Base-by-base conservation (phyloP, 2,888 invertebrate species). In the Dryobotodes eremita region DNA sequence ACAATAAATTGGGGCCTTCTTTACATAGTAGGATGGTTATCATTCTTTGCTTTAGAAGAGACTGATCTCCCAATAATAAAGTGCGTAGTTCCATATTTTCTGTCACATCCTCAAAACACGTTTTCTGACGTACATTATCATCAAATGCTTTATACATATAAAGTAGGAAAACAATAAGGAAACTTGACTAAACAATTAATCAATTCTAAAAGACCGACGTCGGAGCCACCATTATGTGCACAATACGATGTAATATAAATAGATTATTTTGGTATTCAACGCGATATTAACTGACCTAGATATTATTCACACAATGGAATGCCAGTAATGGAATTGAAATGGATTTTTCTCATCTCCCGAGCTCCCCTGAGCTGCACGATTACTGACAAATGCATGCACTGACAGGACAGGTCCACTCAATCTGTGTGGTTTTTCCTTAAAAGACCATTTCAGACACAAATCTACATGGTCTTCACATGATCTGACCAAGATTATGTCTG, bases 121-220 rank as follows among this genome's bases (percentile, higher is more conserved):
- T 48, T 17, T 4, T 23, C 57, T 53, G 46, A 20, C 57, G 55
- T 50, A 26, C 46, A 36, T 36, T 48, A 65, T 11, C 31, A 26
- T 46, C 48, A 46, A 50, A 17, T 7, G 7, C 20, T 23, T 42
- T 2, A 57, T n/a, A n/a, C n/a, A n/a, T n/a, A n/a, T 31, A 15
- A 31, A 59, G 23, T n/a, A 71, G 71, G 71, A 48, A 61, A 84
- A 83, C 50, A 80, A 84, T 79, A 84, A 85, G 76, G 83, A 83
- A 83, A 83, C 20, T 26, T 2, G 17, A 46, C 15, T 36, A 17
- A 46, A 71, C 23, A 69, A 69, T 59, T 55, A 42, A 69, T 75
- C 57, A 64, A 36, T 69, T 62, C 11, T 36, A 13, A 20, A 61
- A 11, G 20, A 36, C 62, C 36, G 8, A n/a, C n/a, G 36, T 8